Evolutionary conservation across 2,113 vertebrate species (phyloP).

Genomic region (Erythrolamprus reginae): DNA sequence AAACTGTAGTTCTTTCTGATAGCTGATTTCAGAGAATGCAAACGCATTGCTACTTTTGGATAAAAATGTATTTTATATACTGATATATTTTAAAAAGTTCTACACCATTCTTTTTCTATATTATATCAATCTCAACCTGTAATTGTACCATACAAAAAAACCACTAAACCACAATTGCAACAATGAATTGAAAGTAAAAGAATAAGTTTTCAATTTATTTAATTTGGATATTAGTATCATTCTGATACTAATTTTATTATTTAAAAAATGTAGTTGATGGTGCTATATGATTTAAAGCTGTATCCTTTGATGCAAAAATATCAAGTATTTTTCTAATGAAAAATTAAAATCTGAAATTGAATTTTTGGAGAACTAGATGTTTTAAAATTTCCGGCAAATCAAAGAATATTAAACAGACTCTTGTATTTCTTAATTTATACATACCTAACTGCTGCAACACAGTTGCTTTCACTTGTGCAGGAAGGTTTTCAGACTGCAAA

Average conservation of each 20-base stretch:
- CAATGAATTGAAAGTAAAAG: neutral
- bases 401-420: neutral
- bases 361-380: neutral
- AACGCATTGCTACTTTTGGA: neutral
- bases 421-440: constrained; percentile 50
- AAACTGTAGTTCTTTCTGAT: neutral
- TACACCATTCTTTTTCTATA: neutral
- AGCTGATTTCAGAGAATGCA: neutral
- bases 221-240: neutral
- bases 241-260: neutral
- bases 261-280: neutral
- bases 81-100: neutral
- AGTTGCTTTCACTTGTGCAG: constrained; percentile 96
- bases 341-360: neutral
- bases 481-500: constrained; percentile 92
- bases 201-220: neutral
- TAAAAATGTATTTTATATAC: neutral
- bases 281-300: neutral
- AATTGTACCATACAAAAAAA: neutral
- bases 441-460: constrained; percentile 97
- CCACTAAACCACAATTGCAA: neutral
- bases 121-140: neutral
- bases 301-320: neutral
- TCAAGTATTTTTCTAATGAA: neutral
- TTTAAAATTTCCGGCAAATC: neutral